phyloP scores from a whole-genome alignment of 2,888 invertebrate species.

The Lasioglossum pauxillum region DNA sequence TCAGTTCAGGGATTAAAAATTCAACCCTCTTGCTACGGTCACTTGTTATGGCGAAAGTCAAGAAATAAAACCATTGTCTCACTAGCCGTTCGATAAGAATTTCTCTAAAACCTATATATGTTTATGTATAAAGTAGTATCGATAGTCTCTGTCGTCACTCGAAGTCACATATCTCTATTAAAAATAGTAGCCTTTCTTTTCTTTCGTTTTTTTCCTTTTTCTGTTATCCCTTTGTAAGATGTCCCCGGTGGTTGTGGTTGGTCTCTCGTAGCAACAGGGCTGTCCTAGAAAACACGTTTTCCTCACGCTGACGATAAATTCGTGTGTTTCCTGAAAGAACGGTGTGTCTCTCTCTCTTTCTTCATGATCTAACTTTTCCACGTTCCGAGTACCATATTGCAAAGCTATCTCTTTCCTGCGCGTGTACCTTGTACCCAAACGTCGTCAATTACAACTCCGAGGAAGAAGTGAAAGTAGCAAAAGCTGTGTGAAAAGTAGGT shows the following conservation, averaged over 20 bases:
- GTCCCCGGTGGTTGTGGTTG: background rate
- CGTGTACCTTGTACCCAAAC: slow-evolving; percentile 5
- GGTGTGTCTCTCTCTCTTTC: background rate
- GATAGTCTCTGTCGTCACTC: slow-evolving; percentile 2
- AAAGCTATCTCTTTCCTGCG: slow-evolving; percentile 13
- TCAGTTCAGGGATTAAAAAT: slow-evolving; percentile 12
- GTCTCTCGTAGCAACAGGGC: slow-evolving; percentile 19
- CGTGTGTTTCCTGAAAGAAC: background rate
- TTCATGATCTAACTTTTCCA: background rate
- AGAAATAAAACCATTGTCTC: slow-evolving; percentile 1
- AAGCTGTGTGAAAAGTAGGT: slow-evolving; percentile 50
- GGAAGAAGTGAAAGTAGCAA: slow-evolving; percentile 64
- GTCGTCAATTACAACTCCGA: slow-evolving; percentile 31
- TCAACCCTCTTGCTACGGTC: slow-evolving; percentile 11
- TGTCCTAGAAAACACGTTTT: background rate
- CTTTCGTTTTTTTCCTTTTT: background rate
- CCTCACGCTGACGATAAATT: background rate
- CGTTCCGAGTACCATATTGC: slow-evolving; percentile 4
- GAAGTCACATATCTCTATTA: background rate
- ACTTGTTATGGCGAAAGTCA: background rate
- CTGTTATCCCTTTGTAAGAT: background rate
- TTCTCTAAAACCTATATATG: slow-evolving; percentile 12
- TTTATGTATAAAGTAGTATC: slow-evolving; percentile 14
- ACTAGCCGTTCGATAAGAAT: slow-evolving; percentile 3
- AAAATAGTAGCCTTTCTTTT: background rate